phyloP scores from a whole-genome alignment of 2,113 vertebrate genomes.

The Gobius niger region DNA sequence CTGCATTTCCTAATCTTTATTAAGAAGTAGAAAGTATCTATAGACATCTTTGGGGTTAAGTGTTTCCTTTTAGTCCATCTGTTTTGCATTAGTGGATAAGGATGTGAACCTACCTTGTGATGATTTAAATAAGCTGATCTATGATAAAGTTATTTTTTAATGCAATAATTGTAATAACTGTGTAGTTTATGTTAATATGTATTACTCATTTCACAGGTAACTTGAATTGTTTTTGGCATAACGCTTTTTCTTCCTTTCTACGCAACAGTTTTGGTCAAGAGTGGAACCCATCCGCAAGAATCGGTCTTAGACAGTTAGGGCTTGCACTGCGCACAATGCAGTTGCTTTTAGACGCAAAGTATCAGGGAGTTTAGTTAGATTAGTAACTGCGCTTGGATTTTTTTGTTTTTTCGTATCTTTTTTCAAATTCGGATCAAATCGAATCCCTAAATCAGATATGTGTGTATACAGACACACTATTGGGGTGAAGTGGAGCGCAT shows the following conservation, averaged over 20 bases:
- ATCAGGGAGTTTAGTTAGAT: constrained; percentile 82
- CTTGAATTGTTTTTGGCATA: constrained; percentile 68
- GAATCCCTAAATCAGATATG: constrained; percentile 72
- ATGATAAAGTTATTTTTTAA: neutral
- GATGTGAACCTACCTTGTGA: too few relatives aligned
- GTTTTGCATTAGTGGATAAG: neutral
- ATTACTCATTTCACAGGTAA: constrained; percentile 65
- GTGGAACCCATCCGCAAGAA: constrained; percentile 65
- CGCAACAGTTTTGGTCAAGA: constrained; percentile 71
- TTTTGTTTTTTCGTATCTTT: constrained; percentile 74
- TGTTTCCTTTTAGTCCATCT: neutral
- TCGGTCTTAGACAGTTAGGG: constrained; percentile 84
- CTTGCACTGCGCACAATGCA: constrained; percentile 89
- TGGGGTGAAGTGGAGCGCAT: constrained; percentile 75
- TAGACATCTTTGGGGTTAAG: too few relatives aligned
- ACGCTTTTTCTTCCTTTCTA: constrained; percentile 63
- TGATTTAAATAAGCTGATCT: too few relatives aligned
- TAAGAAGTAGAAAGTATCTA: neutral
- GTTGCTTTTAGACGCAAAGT: constrained; percentile 84
- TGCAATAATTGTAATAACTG: constrained; percentile 20
- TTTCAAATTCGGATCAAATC: constrained; percentile 79
- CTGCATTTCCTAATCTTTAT: constrained; percentile 23
- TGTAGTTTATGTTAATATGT: constrained; percentile 60
- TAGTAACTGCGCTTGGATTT: constrained; percentile 72
- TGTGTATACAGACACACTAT: constrained; percentile 72